Evolutionary conservation across 2,888 invertebrate species (phyloP), one percentile per base, ranked within the genome.

Genomic region (Aphidoletes aphidimyza): DNA sequence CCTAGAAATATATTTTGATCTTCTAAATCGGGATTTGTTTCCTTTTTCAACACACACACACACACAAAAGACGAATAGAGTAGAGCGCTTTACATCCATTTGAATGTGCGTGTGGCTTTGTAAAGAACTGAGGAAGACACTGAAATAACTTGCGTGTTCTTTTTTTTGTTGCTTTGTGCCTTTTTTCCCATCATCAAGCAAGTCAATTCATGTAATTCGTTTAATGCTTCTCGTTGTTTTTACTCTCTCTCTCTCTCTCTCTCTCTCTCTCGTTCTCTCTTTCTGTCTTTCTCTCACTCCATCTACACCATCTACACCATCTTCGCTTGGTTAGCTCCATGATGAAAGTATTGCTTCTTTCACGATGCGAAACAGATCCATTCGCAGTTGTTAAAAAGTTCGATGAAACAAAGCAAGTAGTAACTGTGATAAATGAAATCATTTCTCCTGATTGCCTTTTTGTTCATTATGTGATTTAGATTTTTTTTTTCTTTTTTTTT

Each of bases 361-460:
- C 47, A 47, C n/a, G n/a, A n/a, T 47, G 17, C 17, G 47, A 47
- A 47, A 47, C 17, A 19, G n/a, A 22, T 47, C 47, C 22, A 2
- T 54, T n/a, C 54, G 22, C 54, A 54, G 54, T 54, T 54, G 54
- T 54, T 54, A 54, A 54, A 54, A 22, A 54, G 54, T 54, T 54
- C 22, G 54, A 22, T 14, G n/a, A 54, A 54, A 54, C 54, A 54
- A 54, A 54, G 54, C 54, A 54, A 8, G 54, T 9, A 54, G 2
- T 22, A 54, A 54, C 54, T 54, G 54, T 54, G 54, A 54, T 54
- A 54, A 54, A 54, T 54, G 54, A 54, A 54, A 54, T 54, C 54
- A 54, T 54, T 54, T 54, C 54, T 54, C 54, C 54, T 54, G 54
- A 54, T 54, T 54, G 54, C 54, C n/a, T 54, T 54, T 54, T 54